These are phyloP conservation scores for Pelmatolapia mariae DNA, from an alignment of 2,113 vertebrate genomes.

Conservation along the genomic window DNA sequence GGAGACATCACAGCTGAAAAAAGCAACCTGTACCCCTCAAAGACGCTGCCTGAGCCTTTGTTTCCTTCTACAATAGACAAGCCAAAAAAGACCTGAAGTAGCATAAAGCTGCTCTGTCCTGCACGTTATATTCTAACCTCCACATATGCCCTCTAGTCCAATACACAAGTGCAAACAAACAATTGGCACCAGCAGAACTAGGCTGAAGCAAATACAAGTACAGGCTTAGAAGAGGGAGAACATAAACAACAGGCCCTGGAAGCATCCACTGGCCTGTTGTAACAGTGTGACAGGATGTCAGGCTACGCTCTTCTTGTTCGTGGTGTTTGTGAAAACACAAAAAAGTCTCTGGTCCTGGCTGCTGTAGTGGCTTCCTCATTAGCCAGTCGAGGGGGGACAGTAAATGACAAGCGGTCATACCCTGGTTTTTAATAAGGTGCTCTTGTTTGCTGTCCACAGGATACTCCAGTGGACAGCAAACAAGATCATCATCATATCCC, in stretches of 20 bases:
- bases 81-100: not conserved
- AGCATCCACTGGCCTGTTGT: constrained; percentile 10
- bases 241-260: constrained; percentile 29
- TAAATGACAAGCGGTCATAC: constrained; percentile 23
- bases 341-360: not conserved
- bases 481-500: not conserved
- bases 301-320: not conserved
- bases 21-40: constrained; percentile 34
- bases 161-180: not conserved
- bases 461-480: constrained; percentile 13
- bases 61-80: constrained; percentile 35
- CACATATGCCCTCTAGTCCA: not conserved
- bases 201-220: constrained; percentile 1
- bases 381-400: not conserved
- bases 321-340: not conserved
- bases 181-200: not conserved
- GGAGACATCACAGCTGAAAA: not conserved
- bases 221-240: not conserved
- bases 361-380: constrained; percentile 16
- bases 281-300: constrained; percentile 33
- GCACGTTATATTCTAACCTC: not conserved
- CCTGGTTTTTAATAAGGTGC: not conserved
- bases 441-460: not conserved
- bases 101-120: not conserved
- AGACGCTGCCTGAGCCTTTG: constrained; percentile 37